Base-by-base conservation (phyloP, 2,797 vertebrate species). In the Pogonophryne albipinna region DNA sequence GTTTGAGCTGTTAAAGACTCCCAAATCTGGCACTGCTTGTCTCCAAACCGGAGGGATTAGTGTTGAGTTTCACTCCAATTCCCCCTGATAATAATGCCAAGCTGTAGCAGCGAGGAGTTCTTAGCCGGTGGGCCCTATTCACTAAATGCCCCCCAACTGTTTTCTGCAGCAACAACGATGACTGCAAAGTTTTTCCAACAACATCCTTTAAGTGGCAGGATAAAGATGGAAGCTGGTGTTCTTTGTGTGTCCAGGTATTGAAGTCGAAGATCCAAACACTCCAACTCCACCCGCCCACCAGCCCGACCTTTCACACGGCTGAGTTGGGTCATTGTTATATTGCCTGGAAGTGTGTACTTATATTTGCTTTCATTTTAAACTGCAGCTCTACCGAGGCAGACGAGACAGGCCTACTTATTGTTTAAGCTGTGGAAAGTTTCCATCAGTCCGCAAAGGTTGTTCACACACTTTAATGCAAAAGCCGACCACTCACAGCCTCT, bases 11-110 rank as follows among this genome's bases (percentile, higher is more conserved):
- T 83, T 89, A 91, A 91, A 91, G 87, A 91, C 68, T 84, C 78
- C 76, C 80, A 84, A 88, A 92, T 91, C 88, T 90, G 83, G 79
- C 51, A 23, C 85, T 59, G 85, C 90, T 91, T 83, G 88, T 92
- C 82, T 83, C 89, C 87, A 91, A 92, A 92, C 86, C 68, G 69
- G 66, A 78, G 79, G 91, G 90, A 93, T 93, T 94, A 93, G 81
- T 76, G 85, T 78, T 66, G 86, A 85, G 87, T 92, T 91, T 89
- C 69, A 77, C 76, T 89, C 57, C 38, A 84, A 92, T 91, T 88
- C 79, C 82, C 57, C 83, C 79, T 82, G 89, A 93, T 92, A 92
- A 88, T 76, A 80, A 80, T 70, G 74, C 84, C 81, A 80, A 83
- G 85, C 83, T 82, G 71, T 53, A 44, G 73, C 78, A 79, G 79